Base-by-base conservation (phyloP, 1,140 invertebrate species). In the Drosophila murphyi region DNA sequence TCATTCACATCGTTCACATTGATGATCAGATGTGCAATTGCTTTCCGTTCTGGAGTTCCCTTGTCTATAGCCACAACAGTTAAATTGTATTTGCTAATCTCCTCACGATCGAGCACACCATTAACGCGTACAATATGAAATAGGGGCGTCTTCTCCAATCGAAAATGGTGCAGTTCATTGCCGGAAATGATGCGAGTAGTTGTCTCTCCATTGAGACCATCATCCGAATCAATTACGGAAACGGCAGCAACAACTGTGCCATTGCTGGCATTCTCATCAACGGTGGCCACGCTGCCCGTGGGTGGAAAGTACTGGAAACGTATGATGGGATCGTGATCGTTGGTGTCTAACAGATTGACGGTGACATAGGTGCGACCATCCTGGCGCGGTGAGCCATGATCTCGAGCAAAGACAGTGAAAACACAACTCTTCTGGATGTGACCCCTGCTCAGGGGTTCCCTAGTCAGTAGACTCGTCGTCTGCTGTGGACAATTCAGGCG, bases 1-100 rank as follows among this genome's bases (percentile, higher is more conserved):
- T 99, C 98, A 93, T 99, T 99, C 0, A 97, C 96, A 92, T 99
- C 98, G 92, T 98, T 98, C 0, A 99, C 97, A 81, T 97, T 95
- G 92, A 99, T 97, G 20, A 97, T 96, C 59, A 99, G 94, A 93
- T 98, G 96, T 8, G 96, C 95, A 0, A 96, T 96, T 1, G 96
- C 95, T n/a, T 96, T 97, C 61, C 97, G 94, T 2, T 96, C 95
- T 35, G 97, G 97, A 28, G 95, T 95, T 0, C 98, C 98, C 92
- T 96, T 96, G 92, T 99, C 98, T 3, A 95, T 96, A 1, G 98
- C 98, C 34, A 97, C 95, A 29, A 99, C 96, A 0, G 97, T 98
- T 61, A 99, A 93, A 93, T 98, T 98, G 86, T 99, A 99, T 91
- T 96, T 96, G 54, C 96, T 95, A 52, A 98, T 97, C 92, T 97